Conservation (phyloP, 37 sponge, comb jelly and placozoan genomes). For the Theonella swinhoei region DNA sequence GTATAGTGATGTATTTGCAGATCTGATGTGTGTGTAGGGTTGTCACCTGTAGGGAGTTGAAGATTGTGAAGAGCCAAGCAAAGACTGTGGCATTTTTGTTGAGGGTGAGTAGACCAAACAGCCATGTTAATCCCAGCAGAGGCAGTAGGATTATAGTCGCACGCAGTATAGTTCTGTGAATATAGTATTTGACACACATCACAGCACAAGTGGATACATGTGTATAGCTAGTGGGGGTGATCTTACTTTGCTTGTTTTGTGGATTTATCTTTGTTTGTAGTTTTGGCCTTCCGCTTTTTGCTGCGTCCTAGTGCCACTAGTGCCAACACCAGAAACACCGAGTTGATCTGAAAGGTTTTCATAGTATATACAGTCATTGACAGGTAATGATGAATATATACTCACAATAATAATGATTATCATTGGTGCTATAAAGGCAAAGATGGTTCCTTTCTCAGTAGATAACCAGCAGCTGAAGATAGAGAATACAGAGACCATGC, state of each 20-base stretch:
- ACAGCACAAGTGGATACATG: background rate
- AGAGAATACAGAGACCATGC: too few species aligned
- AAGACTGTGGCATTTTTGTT: background rate
- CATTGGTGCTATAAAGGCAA: slow-evolving; percentile 69
- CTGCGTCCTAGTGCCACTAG: background rate
- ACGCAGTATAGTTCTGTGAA: background rate
- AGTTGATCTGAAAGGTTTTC: background rate
- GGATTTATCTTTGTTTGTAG: background rate
- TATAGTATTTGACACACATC: too few species aligned
- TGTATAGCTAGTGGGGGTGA: background rate
- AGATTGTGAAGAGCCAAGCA: background rate
- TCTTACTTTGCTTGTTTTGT: background rate
- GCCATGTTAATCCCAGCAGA: background rate
- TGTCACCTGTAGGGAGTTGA: background rate
- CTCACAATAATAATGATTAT: slow-evolving; percentile 53
- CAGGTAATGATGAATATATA: too few species aligned
- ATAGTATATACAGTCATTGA: too few species aligned
- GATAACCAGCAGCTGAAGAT: slow-evolving; percentile 75
- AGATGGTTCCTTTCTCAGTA: slow-evolving; percentile 40
- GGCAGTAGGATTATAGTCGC: background rate
- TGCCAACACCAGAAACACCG: background rate
- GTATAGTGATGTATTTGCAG: too few species aligned
- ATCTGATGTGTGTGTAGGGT: too few species aligned
- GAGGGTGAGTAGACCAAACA: background rate
- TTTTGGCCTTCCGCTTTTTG: background rate